Evolutionary conservation across 2,888 invertebrate genomes (phyloP).

Genomic region (Macrosiphum euphorbiae): DNA sequence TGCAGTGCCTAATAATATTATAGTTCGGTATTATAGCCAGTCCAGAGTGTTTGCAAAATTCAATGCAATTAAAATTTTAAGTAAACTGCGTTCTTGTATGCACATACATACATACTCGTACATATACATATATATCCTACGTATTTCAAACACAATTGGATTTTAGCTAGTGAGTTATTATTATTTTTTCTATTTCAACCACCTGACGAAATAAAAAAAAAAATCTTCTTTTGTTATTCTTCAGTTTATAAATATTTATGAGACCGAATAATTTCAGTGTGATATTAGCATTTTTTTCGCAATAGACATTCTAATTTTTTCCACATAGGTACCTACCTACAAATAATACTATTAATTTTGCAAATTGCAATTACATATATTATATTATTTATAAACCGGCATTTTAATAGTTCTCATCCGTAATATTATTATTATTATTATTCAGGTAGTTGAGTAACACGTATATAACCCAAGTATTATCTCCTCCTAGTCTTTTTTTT

Average conservation of each 20-base stretch:
- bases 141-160: background rate
- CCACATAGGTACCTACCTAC: background rate
- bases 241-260: background rate
- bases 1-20: background rate
- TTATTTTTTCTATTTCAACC: too few relatives aligned
- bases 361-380: background rate
- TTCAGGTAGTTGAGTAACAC: background rate
- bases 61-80: background rate
- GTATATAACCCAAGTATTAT: background rate
- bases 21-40: background rate
- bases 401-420: background rate
- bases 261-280: background rate
- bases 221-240: too few relatives aligned
- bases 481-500: background rate
- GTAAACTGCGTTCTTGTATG: background rate
- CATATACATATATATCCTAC: background rate
- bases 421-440: background rate
- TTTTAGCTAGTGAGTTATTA: background rate
- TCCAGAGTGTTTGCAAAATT: background rate
- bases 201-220: too few relatives aligned
- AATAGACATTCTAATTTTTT: background rate
- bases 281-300: background rate
- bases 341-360: background rate
- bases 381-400: background rate
- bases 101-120: too few relatives aligned